Percentiles rank a stretch among this genome's conserved stretches.
Evolutionary conservation across 2,113 vertebrate species (phyloP).

Genomic region (Xenopus laevis): DNA sequence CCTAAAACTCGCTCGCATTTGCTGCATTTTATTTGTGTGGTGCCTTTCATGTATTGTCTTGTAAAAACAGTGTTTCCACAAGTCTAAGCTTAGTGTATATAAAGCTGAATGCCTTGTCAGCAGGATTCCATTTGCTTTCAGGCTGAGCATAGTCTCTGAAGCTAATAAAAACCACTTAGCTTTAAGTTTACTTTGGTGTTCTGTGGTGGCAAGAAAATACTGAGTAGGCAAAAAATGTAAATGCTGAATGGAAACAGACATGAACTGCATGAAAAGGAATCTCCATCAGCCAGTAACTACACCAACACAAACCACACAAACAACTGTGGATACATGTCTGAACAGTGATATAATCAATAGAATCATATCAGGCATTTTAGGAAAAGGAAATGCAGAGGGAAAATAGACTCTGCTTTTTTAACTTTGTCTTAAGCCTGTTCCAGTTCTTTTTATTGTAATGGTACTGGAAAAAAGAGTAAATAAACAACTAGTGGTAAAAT

Average conservation of each 20-base stretch:
- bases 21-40: background rate
- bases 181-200: conserved; percentile 33
- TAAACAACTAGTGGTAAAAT: no score
- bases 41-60: background rate
- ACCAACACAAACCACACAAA: background rate
- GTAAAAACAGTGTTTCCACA: conserved; percentile 16
- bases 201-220: conserved; percentile 2
- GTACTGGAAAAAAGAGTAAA: no score
- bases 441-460: no score
- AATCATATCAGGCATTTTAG: background rate
- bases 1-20: background rate
- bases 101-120: conserved; percentile 11
- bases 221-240: conserved; percentile 21
- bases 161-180: conserved; percentile 30
- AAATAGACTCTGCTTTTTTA: background rate
- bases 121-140: conserved; percentile 10
- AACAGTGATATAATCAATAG: background rate
- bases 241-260: conserved; percentile 5
- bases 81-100: background rate
- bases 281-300: background rate
- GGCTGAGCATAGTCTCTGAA: conserved; percentile 2
- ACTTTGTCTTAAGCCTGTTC: no score
- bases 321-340: background rate
- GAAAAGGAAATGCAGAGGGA: background rate
- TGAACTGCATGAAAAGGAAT: conserved; percentile 11